Conservation (phyloP, 2,797 vertebrate genomes). For the Lacerta agilis region DNA sequence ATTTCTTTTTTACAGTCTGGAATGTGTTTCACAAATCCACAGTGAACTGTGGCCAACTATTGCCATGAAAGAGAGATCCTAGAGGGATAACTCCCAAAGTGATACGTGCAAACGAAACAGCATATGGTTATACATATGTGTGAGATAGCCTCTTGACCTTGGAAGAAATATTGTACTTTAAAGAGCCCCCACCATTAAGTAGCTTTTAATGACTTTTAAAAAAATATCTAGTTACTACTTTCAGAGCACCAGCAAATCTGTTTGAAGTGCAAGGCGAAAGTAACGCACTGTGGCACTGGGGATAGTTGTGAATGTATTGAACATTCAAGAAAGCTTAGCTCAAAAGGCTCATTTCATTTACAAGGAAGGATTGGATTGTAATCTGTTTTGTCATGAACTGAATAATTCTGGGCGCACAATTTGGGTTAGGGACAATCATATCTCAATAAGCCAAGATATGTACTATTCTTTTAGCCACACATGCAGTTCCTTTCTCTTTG, state of each 20-base stretch:
- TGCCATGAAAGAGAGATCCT: slow-evolving; percentile 32
- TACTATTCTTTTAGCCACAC: no score
- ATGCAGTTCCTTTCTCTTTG: no score
- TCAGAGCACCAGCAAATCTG: slow-evolving; percentile 18
- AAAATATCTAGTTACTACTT: slow-evolving; percentile 8
- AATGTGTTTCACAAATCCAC: slow-evolving; percentile 29
- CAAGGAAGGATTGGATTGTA: neutral
- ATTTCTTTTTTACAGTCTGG: slow-evolving; percentile 27
- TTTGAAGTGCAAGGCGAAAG: slow-evolving; percentile 9
- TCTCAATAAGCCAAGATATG: no score
- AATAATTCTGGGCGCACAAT: neutral
- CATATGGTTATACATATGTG: slow-evolving; percentile 35
- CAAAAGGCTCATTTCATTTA: slow-evolving; percentile 9
- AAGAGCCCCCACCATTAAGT: slow-evolving; percentile 14
- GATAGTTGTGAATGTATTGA: neutral
- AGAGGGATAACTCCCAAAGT: slow-evolving; percentile 37
- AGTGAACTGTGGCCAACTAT: neutral
- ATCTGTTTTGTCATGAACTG: neutral
- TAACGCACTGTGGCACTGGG: neutral
- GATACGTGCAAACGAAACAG: slow-evolving; percentile 33
- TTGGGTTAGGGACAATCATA: neutral
- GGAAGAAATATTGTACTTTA: slow-evolving; percentile 50
- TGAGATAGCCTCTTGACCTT: slow-evolving; percentile 48
- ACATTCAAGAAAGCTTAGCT: neutral
- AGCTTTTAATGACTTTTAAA: slow-evolving; percentile 15